Evolutionary conservation across 2,113 vertebrate species (phyloP).

Genomic region (Phylloscopus trochilus): DNA sequence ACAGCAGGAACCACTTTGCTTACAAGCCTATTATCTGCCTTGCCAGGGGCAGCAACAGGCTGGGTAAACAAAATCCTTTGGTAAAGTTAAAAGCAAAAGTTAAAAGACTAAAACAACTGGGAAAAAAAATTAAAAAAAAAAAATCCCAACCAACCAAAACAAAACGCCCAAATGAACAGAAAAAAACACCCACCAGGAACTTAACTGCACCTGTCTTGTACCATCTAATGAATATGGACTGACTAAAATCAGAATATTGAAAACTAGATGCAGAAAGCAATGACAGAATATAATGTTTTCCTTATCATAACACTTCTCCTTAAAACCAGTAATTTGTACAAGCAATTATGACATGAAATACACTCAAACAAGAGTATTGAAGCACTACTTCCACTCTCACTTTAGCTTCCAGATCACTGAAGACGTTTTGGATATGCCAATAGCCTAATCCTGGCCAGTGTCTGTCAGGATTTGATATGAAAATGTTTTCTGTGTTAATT

Average conservation of each 20-base stretch:
- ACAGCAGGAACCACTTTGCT: not conserved
- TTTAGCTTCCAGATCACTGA: not conserved
- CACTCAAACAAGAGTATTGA: not conserved
- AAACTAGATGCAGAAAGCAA: not conserved
- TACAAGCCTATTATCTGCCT: not conserved
- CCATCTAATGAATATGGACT: not conserved
- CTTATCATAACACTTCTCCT: not conserved
- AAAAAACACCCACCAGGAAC: not conserved
- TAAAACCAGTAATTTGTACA: not conserved
- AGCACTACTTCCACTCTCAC: not conserved
- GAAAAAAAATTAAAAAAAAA: too few relatives aligned
- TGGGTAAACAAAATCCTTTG: not conserved
- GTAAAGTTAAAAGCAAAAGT: not conserved
- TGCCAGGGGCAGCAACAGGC: not conserved
- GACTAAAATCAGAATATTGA: not conserved
- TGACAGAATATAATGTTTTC: not conserved
- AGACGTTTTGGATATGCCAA: not conserved
- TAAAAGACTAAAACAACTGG: not conserved
- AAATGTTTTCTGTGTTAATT: not conserved
- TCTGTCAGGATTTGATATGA: not conserved
- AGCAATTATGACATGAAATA: not conserved
- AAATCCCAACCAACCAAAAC: not conserved
- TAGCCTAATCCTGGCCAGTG: not conserved
- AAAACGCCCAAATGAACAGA: too few relatives aligned
- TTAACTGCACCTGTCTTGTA: not conserved